A percentile compares a stretch with the other conserved stretches of the same genome.
Conservation (phyloP, 1,140 invertebrate species). For the Drosophila persimilis region DNA sequence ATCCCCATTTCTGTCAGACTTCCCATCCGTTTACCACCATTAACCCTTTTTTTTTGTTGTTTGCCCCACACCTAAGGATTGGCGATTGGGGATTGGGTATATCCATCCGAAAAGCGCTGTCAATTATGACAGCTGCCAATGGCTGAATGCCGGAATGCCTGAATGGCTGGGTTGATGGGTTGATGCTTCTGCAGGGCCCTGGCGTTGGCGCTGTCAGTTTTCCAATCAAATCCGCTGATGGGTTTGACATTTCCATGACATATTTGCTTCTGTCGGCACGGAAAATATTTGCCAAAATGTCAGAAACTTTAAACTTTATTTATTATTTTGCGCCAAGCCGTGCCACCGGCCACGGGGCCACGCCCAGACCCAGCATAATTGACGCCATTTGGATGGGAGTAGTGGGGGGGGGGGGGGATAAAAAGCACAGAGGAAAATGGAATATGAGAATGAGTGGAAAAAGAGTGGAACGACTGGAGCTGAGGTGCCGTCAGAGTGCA, state of each 20-base stretch:
- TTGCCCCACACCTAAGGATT: conserved; percentile 17
- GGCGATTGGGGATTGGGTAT: background rate
- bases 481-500: conserved; percentile 35
- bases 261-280: conserved; percentile 75
- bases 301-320: conserved; percentile 80
- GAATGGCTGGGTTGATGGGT: background rate
- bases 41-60: conserved; percentile 21
- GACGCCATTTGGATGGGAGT: conserved; percentile 45
- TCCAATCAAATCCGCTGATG: conserved; percentile 74
- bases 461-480: conserved; percentile 3
- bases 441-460: too few relatives aligned
- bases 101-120: conserved; percentile 34
- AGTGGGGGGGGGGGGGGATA: background rate
- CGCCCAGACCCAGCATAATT: conserved; percentile 66
- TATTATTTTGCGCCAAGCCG: conserved; percentile 75
- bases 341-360: conserved; percentile 49
- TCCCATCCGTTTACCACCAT: background rate
- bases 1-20: background rate
- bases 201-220: conserved; percentile 61
- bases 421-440: background rate
- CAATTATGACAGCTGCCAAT: conserved; percentile 43
- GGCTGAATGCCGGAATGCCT: conserved; percentile 6
- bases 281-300: conserved; percentile 81
- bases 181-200: conserved; percentile 19
- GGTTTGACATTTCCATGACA: conserved; percentile 80